Evolutionary conservation across 92 coral and sea anemone species (phyloP), one percentile per base, ranked within the genome.

Genomic region (Epizoanthus stellaris): DNA sequence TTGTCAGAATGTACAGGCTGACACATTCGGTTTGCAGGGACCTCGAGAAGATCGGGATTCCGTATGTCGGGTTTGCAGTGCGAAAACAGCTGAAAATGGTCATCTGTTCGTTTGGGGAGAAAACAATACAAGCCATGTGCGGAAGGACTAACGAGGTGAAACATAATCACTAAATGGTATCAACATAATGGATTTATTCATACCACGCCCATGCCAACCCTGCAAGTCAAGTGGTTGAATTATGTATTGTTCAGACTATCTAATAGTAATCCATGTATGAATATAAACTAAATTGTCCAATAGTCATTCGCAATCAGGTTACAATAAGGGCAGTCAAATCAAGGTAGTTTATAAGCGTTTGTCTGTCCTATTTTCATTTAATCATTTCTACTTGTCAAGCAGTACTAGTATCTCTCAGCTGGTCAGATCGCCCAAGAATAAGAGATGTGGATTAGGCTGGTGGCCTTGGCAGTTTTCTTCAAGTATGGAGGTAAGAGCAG

Each of bases 381-480:
- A 64, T 23, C 69, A 21, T 64, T 64, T 23, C 8, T 19, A 17
- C 42, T 68, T 38, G 10, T 68, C 52, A 68, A 68, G 73, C 40
- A 8, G 40, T 23, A 34, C 30, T 7, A 68, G 17, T 43, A 38
- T 8, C 5, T 34, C 10, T 13, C 42, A 38, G 21, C 21, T 36
- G 49, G 39, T 15, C 45, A 19, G 3, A 13, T 6, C 11, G 25
- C 17, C 11, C 49, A 15, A 47, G 43, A 75, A 6, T 14, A 19
- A 21, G 38, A 57, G 80, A 76, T 76, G 81, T 76, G 68, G 81
- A 57, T 59, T 17, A 16, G 49, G 4, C 10, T 76, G 16, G 7
- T 30, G 60, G 16, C 38, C 0, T 23, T 59, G 6, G 69, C 56
- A 34, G 12, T 76, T 5, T 23, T 59, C 3, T 30, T 76, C 3